A percentile compares a stretch with the other conserved stretches of the same genome.
These are phyloP conservation scores for Drosophila takahashii DNA, from an alignment of 1,140 invertebrate species.

Conservation along the genomic window DNA sequence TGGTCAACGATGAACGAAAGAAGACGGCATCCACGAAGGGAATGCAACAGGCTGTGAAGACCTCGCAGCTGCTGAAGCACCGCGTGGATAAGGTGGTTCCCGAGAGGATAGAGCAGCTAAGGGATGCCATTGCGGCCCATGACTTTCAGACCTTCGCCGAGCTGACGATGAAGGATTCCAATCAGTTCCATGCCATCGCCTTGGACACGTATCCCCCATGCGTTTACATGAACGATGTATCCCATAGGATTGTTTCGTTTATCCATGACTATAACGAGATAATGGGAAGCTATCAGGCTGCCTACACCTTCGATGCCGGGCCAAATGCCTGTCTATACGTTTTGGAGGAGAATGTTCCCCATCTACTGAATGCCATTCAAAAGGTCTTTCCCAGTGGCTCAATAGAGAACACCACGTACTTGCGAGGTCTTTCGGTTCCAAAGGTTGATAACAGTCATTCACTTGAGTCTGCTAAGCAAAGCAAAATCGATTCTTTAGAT, in stretches of 20 bases:
- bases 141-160: conserved; percentile 96
- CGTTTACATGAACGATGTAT: conserved; percentile 95
- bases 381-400: conserved; percentile 89
- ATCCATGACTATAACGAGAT: conserved; percentile 93
- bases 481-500: conserved; percentile 45
- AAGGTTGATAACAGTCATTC: not conserved
- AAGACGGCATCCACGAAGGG: conserved; percentile 94
- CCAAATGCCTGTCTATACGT: conserved; percentile 97
- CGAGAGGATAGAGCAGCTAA: conserved; percentile 86
- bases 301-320: conserved; percentile 99
- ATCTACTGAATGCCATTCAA: conserved; percentile 88
- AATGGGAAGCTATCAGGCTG: conserved; percentile 88
- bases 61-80: conserved; percentile 93
- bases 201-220: conserved; percentile 98
- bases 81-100: conserved; percentile 91
- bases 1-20: conserved; percentile 95
- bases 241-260: conserved; percentile 91
- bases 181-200: conserved; percentile 98
- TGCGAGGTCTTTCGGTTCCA: conserved; percentile 86
- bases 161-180: conserved; percentile 98
- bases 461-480: not conserved
- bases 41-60: conserved; percentile 94
- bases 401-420: conserved; percentile 85
- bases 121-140: conserved; percentile 90
- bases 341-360: conserved; percentile 90